These are phyloP conservation scores for Drosophila pseudotalamancana DNA, from an alignment of 2,888 invertebrate genomes.

Conservation along the genomic window DNA sequence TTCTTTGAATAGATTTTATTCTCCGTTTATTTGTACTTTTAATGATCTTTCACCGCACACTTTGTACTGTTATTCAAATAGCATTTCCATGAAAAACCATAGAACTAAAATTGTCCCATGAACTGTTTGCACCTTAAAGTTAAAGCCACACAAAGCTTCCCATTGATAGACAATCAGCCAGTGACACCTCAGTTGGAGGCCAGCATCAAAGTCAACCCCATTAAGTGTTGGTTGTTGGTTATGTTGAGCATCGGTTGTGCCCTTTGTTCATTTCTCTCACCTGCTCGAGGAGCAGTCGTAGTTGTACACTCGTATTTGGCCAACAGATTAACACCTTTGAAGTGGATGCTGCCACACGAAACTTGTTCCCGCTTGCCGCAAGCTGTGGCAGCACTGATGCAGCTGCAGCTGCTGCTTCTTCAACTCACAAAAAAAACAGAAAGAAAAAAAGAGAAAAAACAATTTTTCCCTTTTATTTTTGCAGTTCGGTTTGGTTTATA, in stretches of 20 bases:
- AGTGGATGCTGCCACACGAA: conserved; percentile 40
- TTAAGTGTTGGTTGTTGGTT: background rate
- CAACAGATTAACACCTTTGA: conserved; percentile 68
- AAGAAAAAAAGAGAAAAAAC: too few relatives aligned
- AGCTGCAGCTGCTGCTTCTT: conserved; percentile 25
- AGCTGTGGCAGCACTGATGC: conserved; percentile 6
- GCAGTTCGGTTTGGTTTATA: conserved; percentile 52
- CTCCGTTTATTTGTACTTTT: background rate
- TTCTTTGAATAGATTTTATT: too few relatives aligned
- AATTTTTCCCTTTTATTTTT: conserved; percentile 21
- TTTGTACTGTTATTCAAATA: too few relatives aligned
- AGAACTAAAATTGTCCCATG: background rate
- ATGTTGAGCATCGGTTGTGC: conserved; percentile 4
- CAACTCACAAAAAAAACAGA: conserved; percentile 5
- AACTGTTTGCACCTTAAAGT: conserved; percentile 21
- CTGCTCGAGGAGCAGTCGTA: conserved; percentile 14
- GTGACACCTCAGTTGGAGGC: conserved; percentile 43
- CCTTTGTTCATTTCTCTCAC: conserved; percentile 49
- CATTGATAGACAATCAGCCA: conserved; percentile 33
- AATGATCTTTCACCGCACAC: too few relatives aligned
- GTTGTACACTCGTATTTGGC: conserved; percentile 54
- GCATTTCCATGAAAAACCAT: too few relatives aligned
- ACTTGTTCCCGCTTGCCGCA: conserved; percentile 41
- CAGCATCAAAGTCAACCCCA: conserved; percentile 22
- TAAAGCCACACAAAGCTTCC: conserved; percentile 22